Evolutionary conservation across 2,797 vertebrate species (phyloP).

Genomic region (Channallabes apus): DNA sequence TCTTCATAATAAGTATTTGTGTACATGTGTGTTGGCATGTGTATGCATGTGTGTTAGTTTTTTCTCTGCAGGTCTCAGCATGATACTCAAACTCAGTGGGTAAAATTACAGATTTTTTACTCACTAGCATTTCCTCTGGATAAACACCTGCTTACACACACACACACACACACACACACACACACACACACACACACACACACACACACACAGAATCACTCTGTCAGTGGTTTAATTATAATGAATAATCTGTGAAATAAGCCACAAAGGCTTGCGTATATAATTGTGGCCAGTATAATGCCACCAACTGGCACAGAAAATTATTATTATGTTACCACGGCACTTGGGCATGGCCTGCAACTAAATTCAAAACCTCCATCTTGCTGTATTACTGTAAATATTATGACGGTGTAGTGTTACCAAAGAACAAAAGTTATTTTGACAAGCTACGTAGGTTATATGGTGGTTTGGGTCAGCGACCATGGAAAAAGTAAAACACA

Average conservation of each 20-base stretch:
- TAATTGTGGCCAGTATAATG: background rate
- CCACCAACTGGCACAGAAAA: background rate
- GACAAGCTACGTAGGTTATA: background rate
- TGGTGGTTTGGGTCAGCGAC: background rate
- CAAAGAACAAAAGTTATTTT: background rate
- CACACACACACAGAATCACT: background rate
- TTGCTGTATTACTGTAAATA: background rate
- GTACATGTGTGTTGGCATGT: background rate
- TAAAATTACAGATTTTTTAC: background rate
- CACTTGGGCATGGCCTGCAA: background rate
- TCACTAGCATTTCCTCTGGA: background rate
- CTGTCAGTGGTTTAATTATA: background rate
- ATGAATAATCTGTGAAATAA: background rate
- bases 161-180: too few species aligned
- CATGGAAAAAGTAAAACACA: background rate
- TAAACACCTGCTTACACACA: background rate
- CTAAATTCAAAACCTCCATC: background rate
- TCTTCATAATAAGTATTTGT: background rate
- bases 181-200: background rate
- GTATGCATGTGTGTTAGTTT: background rate
- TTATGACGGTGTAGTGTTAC: background rate
- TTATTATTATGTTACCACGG: background rate
- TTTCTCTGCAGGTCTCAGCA: conserved; percentile 6
- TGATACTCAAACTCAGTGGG: background rate
- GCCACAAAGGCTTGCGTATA: background rate